phyloP scores from a whole-genome alignment of 2,113 vertebrate species.

The Castor canadensis region DNA sequence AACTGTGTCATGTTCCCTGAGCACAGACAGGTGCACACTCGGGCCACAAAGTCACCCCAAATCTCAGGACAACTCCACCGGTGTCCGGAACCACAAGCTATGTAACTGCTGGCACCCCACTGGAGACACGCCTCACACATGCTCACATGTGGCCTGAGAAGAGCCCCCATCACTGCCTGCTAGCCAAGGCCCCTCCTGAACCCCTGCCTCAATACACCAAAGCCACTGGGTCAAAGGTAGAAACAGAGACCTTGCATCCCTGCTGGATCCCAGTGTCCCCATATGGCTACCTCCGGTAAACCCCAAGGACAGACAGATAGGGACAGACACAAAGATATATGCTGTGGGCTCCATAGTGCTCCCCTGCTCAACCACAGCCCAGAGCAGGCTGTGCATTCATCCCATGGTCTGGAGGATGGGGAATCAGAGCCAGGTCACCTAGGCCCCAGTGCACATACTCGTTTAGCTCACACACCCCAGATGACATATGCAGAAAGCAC shows the following conservation, averaged over 20 bases:
- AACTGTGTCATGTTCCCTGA: neutral
- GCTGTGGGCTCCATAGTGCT: neutral
- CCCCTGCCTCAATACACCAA: neutral
- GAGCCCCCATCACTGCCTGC: accelerated
- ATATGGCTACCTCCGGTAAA: neutral
- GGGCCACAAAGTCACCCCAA: neutral
- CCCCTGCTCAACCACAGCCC: neutral
- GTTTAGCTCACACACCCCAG: neutral
- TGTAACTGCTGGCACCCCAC: neutral
- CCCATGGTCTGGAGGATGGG: neutral
- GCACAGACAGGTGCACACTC: too few relatives aligned
- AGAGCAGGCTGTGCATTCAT: neutral
- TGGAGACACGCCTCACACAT: neutral
- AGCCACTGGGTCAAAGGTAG: neutral
- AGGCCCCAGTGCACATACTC: too few relatives aligned
- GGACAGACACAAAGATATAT: neutral
- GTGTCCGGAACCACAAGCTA: too few relatives aligned
- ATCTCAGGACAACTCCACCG: too few relatives aligned
- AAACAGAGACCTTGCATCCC: accelerated
- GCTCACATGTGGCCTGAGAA: neutral
- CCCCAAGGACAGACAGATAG: neutral
- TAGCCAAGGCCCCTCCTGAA: neutral
- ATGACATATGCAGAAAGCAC: too few relatives aligned
- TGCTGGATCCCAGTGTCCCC: neutral
- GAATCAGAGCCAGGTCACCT: neutral